Base-by-base conservation (phyloP, 1,140 invertebrate species). In the Venturia canescens region DNA sequence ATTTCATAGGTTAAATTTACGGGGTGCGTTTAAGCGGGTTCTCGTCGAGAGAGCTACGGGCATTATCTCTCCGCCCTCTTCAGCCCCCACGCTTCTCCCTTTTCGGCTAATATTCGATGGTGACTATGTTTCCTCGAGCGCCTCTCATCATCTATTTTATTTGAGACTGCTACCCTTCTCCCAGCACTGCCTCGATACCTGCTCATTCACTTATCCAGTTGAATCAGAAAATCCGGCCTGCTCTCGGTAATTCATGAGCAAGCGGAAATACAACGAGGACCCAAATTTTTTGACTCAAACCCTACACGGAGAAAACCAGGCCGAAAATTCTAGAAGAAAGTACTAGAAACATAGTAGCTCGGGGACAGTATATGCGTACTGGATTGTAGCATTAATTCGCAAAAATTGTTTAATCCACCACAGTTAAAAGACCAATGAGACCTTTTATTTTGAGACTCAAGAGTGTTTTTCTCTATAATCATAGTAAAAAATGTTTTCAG, bases 1-100 rank as follows among this genome's bases (percentile, higher is more conserved):
- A 75, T 75, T 60, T 75, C 50, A 57, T 53, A 57, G 72, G 50
- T 27, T 75, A 23, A 31, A 75, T 57, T 31, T 57, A 75, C 72
- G 72, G 26, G n/a, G 72, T 75, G 48, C 72, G 48, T 75, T 53
- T 57, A 57, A 75, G 48, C 72, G 48, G 26, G 72, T 34, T 31
- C 72, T 75, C 48, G 57, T 26, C 50, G 63, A 29, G 63, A 27
- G 63, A 11, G 26, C 26, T 9, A 5, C 26, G 16, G 27, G 27
- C 13, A 29, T 29, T 29, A 66, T 66, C 1, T 29, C 27, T 16
- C 3, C 63, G 26, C 9, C 26, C 63, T 66, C 63, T 26, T 18
- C 63, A 11, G 6, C 57, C 18, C 18, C 57, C 1, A n/a, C n/a
- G 3, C 21, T 60, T 23, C 57, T 34, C 31, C 7, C 31, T 34